Evolutionary conservation across 2,797 vertebrate species (phyloP).

Genomic region (Buphagus erythrorhynchus): DNA sequence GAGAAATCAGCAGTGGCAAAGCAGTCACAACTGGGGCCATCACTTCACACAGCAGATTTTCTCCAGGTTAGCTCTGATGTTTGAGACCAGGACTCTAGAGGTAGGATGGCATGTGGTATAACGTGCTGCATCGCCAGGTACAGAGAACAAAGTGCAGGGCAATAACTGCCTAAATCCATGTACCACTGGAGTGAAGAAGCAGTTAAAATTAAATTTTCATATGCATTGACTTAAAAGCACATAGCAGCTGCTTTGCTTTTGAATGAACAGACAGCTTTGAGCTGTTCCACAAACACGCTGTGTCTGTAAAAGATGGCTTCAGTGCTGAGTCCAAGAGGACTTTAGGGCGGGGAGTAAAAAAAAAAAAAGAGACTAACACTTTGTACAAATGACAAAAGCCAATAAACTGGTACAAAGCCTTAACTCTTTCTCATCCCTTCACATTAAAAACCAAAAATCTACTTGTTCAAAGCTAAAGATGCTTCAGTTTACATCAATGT

Average conservation of each 20-base stretch:
- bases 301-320: background rate
- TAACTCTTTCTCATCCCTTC: background rate
- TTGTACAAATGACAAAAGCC: background rate
- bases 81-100: background rate
- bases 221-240: background rate
- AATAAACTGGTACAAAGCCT: background rate
- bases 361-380: background rate
- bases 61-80: background rate
- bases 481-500: background rate
- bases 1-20: background rate
- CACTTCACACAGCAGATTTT: background rate
- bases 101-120: background rate
- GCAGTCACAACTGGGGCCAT: background rate
- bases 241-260: background rate
- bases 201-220: background rate
- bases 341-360: rapidly evolving
- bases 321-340: background rate
- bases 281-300: background rate
- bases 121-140: rapidly evolving
- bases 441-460: background rate
- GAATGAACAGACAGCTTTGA: background rate
- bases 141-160: background rate
- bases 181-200: background rate
- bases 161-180: background rate
- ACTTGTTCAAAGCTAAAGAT: background rate